A percentile compares a stretch with the other conserved stretches of the same genome.
phyloP scores from a whole-genome alignment of 2,113 vertebrate species.

The Pteruthius melanotis region DNA sequence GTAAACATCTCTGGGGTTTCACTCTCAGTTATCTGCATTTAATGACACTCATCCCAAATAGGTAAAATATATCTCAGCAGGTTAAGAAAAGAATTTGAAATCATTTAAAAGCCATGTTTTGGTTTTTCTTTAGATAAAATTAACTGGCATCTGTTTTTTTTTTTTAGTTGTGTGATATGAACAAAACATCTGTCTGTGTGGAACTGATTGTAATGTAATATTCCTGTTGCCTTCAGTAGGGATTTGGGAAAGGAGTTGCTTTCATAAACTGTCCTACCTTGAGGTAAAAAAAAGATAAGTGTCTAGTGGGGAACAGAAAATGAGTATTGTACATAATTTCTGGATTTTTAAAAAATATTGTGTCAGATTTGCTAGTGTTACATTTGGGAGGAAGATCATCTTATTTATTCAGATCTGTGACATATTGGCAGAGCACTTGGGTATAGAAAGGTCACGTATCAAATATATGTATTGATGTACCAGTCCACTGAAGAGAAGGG shows the following conservation, averaged over 20 bases:
- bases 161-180: background rate
- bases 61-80: background rate
- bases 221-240: background rate
- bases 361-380: background rate
- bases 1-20: background rate
- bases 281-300: background rate
- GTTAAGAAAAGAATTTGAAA: background rate
- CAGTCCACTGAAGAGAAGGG: background rate
- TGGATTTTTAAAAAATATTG: background rate
- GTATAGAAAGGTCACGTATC: background rate
- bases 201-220: background rate
- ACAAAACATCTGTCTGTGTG: conserved; percentile 5
- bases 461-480: background rate
- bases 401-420: background rate
- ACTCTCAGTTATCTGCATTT: background rate
- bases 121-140: background rate
- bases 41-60: background rate
- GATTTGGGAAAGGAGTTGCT: background rate
- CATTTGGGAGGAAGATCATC: background rate
- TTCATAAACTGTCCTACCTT: background rate
- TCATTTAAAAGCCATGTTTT: background rate
- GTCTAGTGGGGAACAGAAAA: background rate
- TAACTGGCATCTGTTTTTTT: background rate
- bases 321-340: background rate
- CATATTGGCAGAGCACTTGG: background rate